These are phyloP conservation scores for Ceraclea dissimilis DNA, from an alignment of 2,888 invertebrate species.

Conservation along the genomic window DNA sequence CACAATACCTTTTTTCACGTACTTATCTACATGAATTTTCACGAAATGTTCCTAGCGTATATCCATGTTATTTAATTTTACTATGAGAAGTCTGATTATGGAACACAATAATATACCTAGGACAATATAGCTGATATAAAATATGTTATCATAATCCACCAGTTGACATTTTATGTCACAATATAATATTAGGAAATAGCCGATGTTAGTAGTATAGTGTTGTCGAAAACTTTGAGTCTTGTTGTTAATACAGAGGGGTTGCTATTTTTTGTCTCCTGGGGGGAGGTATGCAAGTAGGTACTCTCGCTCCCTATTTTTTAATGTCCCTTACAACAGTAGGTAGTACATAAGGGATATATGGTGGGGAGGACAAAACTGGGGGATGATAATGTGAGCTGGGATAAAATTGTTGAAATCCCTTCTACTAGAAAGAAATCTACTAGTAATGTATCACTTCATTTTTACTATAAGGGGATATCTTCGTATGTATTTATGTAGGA, in stretches of 20 bases:
- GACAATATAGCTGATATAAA: too few relatives aligned
- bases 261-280: conserved; percentile 22
- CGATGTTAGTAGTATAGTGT: conserved; percentile 13
- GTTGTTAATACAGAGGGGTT: conserved; percentile 25
- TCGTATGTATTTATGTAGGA: too few relatives aligned
- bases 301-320: background rate
- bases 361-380: conserved; percentile 1
- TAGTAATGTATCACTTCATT: conserved; percentile 11
- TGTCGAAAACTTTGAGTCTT: conserved; percentile 25
- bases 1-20: too few relatives aligned
- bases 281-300: background rate
- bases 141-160: too few relatives aligned
- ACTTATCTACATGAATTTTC: too few relatives aligned
- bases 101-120: too few relatives aligned
- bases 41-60: too few relatives aligned
- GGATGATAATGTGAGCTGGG: conserved; percentile 7
- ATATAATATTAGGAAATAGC: too few relatives aligned
- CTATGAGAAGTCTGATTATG: too few relatives aligned
- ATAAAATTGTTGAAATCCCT: conserved; percentile 14
- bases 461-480: background rate
- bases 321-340: background rate
- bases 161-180: too few relatives aligned
- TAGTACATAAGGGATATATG: background rate
- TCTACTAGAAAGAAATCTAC: conserved; percentile 9
- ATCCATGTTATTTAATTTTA: too few relatives aligned